A percentile compares a stretch with the other conserved stretches of the same genome.
These are phyloP conservation scores for Seriola quinqueradiata DNA, from an alignment of 2,113 vertebrate species.

Conservation along the genomic window DNA sequence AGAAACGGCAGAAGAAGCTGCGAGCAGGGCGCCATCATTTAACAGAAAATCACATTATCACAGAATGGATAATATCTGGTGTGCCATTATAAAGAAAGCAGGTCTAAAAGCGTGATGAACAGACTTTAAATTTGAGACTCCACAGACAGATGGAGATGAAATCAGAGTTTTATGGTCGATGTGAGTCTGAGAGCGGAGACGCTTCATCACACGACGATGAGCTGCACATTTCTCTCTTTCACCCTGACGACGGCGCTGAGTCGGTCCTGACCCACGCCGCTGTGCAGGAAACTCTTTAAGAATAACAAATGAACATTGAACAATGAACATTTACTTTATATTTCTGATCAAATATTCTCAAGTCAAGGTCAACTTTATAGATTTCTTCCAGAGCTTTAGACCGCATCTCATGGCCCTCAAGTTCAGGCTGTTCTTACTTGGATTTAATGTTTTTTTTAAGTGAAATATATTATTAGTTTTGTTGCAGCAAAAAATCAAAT, in stretches of 20 bases:
- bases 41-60: constrained; percentile 14
- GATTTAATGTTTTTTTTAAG: too few relatives aligned
- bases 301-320: too few relatives aligned
- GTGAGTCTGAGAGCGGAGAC: constrained; percentile 25
- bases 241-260: background rate
- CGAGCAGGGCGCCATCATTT: constrained; percentile 11
- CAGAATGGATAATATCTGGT: constrained; percentile 14
- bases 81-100: background rate
- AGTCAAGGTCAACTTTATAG: too few relatives aligned
- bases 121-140: constrained; percentile 19
- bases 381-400: background rate
- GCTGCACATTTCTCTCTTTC: background rate
- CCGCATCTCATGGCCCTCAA: background rate
- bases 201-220: background rate
- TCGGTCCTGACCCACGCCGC: too few relatives aligned
- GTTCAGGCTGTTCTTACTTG: too few relatives aligned
- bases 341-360: too few relatives aligned
- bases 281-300: background rate
- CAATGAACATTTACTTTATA: too few relatives aligned
- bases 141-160: constrained; percentile 67
- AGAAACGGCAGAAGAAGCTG: background rate
- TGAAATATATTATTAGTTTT: too few relatives aligned
- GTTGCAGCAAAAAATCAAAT: background rate
- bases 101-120: constrained; percentile 13
- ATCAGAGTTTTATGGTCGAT: constrained; percentile 69